Conservation (phyloP, 2,888 invertebrate genomes). For the Megastigmus dorsalis region DNA sequence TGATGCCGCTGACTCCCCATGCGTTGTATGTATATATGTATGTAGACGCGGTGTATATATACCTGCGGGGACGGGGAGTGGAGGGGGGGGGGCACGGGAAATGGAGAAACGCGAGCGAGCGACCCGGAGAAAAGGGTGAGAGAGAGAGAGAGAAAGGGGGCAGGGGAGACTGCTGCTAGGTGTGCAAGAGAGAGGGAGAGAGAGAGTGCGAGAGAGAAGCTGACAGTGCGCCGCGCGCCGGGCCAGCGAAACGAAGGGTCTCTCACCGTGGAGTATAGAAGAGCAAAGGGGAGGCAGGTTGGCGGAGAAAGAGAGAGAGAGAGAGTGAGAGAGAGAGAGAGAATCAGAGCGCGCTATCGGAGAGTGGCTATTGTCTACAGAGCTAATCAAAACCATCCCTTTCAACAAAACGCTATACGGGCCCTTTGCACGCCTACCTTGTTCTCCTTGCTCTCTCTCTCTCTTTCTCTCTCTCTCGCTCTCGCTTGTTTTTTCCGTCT, state of each 20-base stretch:
- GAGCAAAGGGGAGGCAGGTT: conserved; percentile 57
- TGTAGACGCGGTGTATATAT: conserved; percentile 34
- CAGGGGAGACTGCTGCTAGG: too few species aligned
- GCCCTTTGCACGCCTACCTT: conserved; percentile 33
- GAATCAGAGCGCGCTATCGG: conserved; percentile 67
- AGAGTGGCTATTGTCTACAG: conserved; percentile 73
- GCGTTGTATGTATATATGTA: too few species aligned
- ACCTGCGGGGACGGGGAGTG: conserved; percentile 43
- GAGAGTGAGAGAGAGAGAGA: conserved; percentile 52
- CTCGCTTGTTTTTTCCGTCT: background rate
- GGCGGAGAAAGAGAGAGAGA: conserved; percentile 51
- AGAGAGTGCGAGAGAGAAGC: conserved; percentile 50
- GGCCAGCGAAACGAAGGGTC: conserved; percentile 16
- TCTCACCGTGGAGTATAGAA: conserved; percentile 1
- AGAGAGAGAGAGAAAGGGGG: conserved; percentile 51
- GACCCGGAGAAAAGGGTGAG: conserved; percentile 47
- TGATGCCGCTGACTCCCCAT: background rate
- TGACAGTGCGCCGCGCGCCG: background rate
- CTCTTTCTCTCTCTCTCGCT: background rate
- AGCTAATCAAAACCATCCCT: conserved; percentile 75
- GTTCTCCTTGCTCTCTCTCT: conserved; percentile 10
- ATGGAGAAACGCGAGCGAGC: conserved; percentile 56
- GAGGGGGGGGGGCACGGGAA: conserved; percentile 51
- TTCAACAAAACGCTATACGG: conserved; percentile 69
- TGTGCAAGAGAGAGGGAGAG: too few species aligned